A percentile compares a stretch with the other conserved stretches of the same genome.
These are phyloP conservation scores for Coreoperca whiteheadi DNA, from an alignment of 2,113 vertebrate species.

Conservation along the genomic window DNA sequence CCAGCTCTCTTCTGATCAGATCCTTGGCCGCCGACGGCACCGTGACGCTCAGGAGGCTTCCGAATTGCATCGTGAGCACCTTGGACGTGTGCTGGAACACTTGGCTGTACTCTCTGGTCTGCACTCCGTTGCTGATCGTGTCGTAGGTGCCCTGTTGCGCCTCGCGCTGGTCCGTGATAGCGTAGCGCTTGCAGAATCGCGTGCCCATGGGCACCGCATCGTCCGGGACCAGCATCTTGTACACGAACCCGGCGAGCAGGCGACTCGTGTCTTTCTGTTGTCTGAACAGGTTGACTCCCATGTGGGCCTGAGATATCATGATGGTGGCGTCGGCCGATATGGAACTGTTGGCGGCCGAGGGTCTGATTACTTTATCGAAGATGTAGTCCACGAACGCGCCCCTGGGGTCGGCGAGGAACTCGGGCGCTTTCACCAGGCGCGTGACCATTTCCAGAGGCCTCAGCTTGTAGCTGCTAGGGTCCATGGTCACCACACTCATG, in stretches of 20 bases:
- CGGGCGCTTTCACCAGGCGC: neutral
- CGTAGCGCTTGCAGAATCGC: neutral
- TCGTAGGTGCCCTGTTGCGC: slow-evolving; percentile 30
- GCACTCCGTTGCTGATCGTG: neutral
- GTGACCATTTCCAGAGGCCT: neutral
- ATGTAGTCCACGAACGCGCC: neutral
- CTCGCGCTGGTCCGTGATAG: slow-evolving; percentile 25
- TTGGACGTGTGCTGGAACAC: neutral
- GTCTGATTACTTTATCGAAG: neutral
- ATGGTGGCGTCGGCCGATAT: neutral
- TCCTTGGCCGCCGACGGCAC: neutral
- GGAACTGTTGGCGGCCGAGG: slow-evolving; percentile 7
- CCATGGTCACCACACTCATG: neutral
- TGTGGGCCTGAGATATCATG: neutral
- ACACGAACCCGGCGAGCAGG: neutral
- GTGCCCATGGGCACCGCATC: neutral
- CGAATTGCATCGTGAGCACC: slow-evolving; percentile 30
- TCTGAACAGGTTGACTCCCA: slow-evolving; percentile 1
- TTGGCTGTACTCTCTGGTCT: slow-evolving; percentile 28
- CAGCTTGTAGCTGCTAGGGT: neutral
- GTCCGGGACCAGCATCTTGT: slow-evolving; percentile 26
- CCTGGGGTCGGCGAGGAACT: neutral
- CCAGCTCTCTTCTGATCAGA: neutral
- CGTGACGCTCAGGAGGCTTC: neutral
- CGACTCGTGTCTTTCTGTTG: slow-evolving; percentile 15